Conservation (phyloP, 2,113 vertebrate species). For the Mohoua ochrocephala region DNA sequence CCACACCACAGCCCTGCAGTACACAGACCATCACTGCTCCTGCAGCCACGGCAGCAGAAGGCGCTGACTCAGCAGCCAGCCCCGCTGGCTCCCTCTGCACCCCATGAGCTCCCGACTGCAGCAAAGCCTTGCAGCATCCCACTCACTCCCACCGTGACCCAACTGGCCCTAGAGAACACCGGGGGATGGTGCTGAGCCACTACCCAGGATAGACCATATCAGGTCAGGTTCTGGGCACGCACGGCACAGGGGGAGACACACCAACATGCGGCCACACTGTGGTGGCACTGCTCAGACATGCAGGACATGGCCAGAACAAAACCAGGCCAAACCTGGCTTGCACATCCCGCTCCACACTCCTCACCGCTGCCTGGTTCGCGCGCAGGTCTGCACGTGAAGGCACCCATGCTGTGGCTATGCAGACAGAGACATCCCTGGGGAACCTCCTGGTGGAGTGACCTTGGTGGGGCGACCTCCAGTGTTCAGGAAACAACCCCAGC, state of each 20-base stretch:
- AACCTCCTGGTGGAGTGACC: background rate
- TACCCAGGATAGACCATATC: background rate
- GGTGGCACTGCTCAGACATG: background rate
- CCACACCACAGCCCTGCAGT: rapidly evolving
- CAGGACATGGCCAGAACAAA: background rate
- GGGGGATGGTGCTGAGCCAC: background rate
- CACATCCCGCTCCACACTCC: background rate
- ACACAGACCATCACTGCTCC: background rate
- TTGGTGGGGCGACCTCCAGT: background rate
- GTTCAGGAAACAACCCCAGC: background rate
- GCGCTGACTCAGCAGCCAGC: background rate
- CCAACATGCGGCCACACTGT: rapidly evolving
- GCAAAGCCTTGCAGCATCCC: background rate
- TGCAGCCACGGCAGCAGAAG: background rate
- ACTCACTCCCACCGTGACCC: rapidly evolving
- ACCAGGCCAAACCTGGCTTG: background rate
- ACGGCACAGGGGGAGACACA: rapidly evolving
- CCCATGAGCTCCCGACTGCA: background rate
- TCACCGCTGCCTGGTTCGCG: background rate
- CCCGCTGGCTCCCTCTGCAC: rapidly evolving
- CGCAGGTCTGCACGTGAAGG: background rate
- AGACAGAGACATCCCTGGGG: background rate
- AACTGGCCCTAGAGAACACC: background rate
- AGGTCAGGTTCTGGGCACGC: background rate
- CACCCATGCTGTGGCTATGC: rapidly evolving